Evolutionary conservation across 2,113 vertebrate genomes (phyloP), one percentile per base, ranked within the genome.

Genomic region (Tetrax tetrax): DNA sequence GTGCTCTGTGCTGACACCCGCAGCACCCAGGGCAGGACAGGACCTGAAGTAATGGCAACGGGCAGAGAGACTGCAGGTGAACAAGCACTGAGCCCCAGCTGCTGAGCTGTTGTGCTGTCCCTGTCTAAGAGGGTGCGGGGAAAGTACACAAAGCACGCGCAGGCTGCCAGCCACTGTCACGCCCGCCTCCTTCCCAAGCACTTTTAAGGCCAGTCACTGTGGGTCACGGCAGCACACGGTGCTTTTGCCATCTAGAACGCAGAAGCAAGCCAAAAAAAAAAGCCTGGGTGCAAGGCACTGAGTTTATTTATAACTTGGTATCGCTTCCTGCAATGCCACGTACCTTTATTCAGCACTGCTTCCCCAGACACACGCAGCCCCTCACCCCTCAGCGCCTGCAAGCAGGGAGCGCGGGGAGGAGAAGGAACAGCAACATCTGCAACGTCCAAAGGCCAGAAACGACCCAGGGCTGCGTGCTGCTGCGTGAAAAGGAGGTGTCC

Each of bases 41-140:
- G 41, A 27, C 48, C n/a, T 14, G 47, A 37, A 33, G 35, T 1
- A 8, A 33, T 1, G 15, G 33, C 31, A 6, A 2, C 0, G 6
- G 38, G 37, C 33, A 56, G 48, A 33, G n/a, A 33, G 29, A 5
- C 29, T 4, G 16, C 38, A 10, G 57, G 35, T 22, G 38, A 16
- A 47, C 43, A 6, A 6, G n/a, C 5, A 5, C 6, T 2, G 2
- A 18, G 41, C n/a, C 11, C 50, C n/a, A 7, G 64, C n/a, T 6
- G 57, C 56, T 4, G n/a, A 38, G 56, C 71, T 14, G 12, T 2
- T 37, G 33, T 5, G 4, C 64, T 35, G 10, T 5, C 8, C 35
- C 35, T 48, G 38, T 8, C 38, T 8, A 0, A 9, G 61, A 15
- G 54, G 60, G 21, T 8, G 43, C 59, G 59, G 71, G 59, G 5